phyloP scores from a whole-genome alignment of 2,888 invertebrate species.

The Hirtodrosophila duncani region DNA sequence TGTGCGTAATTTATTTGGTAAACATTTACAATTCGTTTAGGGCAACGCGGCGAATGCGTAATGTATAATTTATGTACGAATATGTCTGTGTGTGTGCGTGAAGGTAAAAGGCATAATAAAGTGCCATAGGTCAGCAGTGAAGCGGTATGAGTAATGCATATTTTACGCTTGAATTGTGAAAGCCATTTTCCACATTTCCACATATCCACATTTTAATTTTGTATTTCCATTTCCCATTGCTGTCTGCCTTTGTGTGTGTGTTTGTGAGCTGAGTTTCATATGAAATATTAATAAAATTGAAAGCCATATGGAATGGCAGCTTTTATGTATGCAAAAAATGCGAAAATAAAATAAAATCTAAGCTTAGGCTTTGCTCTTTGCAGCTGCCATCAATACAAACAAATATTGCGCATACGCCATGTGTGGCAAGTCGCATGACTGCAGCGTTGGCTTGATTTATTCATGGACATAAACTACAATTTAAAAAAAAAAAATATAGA shows the following conservation, averaged over 20 bases:
- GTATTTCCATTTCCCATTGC: conserved; percentile 20
- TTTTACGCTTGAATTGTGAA: conserved; percentile 66
- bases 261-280: too few relatives aligned
- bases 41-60: conserved; percentile 48
- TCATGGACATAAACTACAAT: too few relatives aligned
- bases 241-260: too few relatives aligned
- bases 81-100: conserved; percentile 28
- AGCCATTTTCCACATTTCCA: conserved; percentile 44
- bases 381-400: conserved; percentile 54
- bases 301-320: conserved; percentile 43
- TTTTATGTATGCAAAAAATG: conserved; percentile 25
- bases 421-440: conserved; percentile 25
- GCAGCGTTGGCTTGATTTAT: not conserved
- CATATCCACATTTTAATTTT: conserved; percentile 7
- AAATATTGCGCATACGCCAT: conserved; percentile 66
- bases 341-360: conserved; percentile 23
- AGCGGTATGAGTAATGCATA: conserved; percentile 69
- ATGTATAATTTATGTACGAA: conserved; percentile 54
- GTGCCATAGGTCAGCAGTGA: conserved; percentile 54
- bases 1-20: conserved; percentile 61
- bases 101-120: conserved; percentile 57
- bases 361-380: conserved; percentile 61
- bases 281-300: conserved; percentile 67
- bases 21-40: conserved; percentile 46
- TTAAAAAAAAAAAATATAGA: too few relatives aligned